Conservation (phyloP, 2,888 invertebrate genomes). For the Pterobdella sp. region DNA sequence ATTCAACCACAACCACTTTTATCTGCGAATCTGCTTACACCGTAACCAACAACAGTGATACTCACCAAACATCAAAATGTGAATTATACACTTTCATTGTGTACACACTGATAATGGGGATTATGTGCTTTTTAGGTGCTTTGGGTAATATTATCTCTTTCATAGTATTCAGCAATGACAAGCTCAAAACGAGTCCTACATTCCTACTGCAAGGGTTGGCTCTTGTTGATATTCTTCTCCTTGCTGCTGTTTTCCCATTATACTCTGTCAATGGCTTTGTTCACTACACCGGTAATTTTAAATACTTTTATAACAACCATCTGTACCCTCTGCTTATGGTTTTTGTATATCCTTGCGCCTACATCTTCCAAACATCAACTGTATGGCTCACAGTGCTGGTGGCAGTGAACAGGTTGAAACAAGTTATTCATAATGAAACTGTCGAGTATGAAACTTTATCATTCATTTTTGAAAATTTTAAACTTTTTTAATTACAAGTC, state of each 20-base stretch:
- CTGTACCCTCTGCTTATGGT: conserved; percentile 16
- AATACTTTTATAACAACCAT: neutral
- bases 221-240: conserved; percentile 35
- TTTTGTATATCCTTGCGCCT: conserved; percentile 30
- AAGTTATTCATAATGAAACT: no score
- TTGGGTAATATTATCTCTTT: conserved; percentile 37
- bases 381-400: conserved; percentile 27
- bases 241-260: conserved; percentile 35
- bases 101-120: conserved; percentile 35
- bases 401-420: conserved; percentile 32
- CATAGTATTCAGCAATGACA: conserved; percentile 37
- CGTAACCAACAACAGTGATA: conserved; percentile 7
- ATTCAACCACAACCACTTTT: no score
- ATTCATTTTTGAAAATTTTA: no score
- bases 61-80: conserved; percentile 25
- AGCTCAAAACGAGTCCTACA: conserved; percentile 37
- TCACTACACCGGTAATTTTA: conserved; percentile 30
- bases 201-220: conserved; percentile 38
- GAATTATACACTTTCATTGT: conserved; percentile 36
- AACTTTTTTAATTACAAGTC: no score
- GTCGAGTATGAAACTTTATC: no score
- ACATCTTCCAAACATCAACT: conserved; percentile 17
- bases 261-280: conserved; percentile 34
- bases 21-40: neutral
- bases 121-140: conserved; percentile 34